Conservation (phyloP, 2,113 vertebrate species). For the Tapirus terrestris region DNA sequence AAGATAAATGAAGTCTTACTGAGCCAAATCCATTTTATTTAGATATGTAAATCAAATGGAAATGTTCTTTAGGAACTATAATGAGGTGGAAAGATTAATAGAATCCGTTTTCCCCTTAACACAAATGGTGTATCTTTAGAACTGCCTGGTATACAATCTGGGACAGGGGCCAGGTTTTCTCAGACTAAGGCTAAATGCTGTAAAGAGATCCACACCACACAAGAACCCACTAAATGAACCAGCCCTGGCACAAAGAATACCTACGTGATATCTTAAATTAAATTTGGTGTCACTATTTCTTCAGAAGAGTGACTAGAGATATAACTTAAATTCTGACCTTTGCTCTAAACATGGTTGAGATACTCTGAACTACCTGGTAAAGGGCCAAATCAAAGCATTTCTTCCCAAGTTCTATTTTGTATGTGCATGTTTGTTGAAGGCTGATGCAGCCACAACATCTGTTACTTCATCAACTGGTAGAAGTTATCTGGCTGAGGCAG, state of each 20-base stretch:
- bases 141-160: neutral
- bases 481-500: neutral
- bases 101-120: neutral
- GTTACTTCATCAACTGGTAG: neutral
- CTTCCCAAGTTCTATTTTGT: neutral
- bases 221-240: neutral
- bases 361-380: neutral
- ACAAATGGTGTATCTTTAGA: neutral
- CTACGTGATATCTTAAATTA: neutral
- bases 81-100: neutral
- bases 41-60: neutral
- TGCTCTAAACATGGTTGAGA: neutral
- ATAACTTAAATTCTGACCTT: neutral
- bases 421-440: neutral
- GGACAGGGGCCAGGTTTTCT: neutral
- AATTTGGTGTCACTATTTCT: neutral
- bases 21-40: constrained; percentile 29
- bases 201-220: neutral
- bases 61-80: neutral
- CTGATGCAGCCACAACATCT: neutral
- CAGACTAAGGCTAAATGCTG: neutral
- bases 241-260: neutral
- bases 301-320: neutral
- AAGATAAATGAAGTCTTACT: neutral
- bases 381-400: neutral